Evolutionary conservation across 35 echinoderm and acorn worm species (phyloP).

Genomic region (Lytechinus variegatus): DNA sequence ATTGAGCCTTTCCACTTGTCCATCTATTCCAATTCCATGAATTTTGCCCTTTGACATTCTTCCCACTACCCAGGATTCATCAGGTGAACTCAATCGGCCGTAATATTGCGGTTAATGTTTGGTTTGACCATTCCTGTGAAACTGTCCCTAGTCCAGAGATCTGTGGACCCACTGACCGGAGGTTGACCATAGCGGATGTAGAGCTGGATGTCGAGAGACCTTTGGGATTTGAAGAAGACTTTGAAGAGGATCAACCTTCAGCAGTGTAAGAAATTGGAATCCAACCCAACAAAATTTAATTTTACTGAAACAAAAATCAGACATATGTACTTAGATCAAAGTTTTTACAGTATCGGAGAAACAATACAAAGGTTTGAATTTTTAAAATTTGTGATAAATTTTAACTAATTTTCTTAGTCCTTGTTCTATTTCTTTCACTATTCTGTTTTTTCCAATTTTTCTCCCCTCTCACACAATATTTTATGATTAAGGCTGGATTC

Average conservation of each 20-base stretch:
- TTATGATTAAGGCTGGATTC: too few species aligned
- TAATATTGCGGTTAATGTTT: slow-evolving; percentile 86
- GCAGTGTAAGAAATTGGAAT: not conserved
- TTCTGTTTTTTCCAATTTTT: too few species aligned
- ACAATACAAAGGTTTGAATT: too few species aligned
- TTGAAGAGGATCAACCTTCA: not conserved
- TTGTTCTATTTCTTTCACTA: too few species aligned
- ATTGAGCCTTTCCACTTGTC: too few species aligned
- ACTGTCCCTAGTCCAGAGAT: slow-evolving; percentile 59
- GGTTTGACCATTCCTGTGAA: slow-evolving; percentile 75
- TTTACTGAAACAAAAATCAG: too few species aligned
- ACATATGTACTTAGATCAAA: too few species aligned
- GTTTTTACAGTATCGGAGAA: too few species aligned
- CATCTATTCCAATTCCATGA: not conserved
- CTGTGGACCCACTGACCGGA: slow-evolving; percentile 56
- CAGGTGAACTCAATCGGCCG: slow-evolving; percentile 81
- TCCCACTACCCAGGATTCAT: slow-evolving; percentile 71
- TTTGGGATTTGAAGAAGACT: not conserved
- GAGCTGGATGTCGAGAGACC: slow-evolving; percentile 9
- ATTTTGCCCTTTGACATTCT: not conserved
- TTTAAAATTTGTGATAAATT: too few species aligned
- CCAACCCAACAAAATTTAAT: too few species aligned
- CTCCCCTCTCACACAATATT: too few species aligned
- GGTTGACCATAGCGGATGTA: slow-evolving; percentile 70
- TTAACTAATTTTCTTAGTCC: too few species aligned